Conservation (phyloP, 2,797 vertebrate species). For the Galago senegalensis region DNA sequence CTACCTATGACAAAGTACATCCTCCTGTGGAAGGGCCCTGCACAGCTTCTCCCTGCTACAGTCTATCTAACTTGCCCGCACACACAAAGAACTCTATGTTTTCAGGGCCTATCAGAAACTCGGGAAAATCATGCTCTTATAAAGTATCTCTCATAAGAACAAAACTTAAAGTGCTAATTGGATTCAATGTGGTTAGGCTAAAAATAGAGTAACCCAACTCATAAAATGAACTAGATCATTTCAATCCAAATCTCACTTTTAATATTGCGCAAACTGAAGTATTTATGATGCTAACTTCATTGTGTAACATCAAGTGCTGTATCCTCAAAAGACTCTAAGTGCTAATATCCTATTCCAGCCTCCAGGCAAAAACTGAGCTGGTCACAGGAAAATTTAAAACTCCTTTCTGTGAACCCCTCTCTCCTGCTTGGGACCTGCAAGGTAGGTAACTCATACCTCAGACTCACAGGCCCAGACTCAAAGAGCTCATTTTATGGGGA, state of each 20-base stretch:
- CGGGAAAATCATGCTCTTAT: neutral
- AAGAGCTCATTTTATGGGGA: conserved; percentile 46
- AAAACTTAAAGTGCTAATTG: conserved; percentile 59
- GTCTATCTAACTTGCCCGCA: neutral
- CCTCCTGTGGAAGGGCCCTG: neutral
- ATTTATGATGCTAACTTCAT: conserved; percentile 44
- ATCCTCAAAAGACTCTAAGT: conserved; percentile 57
- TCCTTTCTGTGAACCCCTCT: conserved; percentile 35
- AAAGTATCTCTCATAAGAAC: conserved; percentile 30
- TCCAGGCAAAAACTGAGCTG: conserved; percentile 61
- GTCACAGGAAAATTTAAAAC: conserved; percentile 56
- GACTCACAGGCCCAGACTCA: neutral
- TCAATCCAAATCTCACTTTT: conserved; percentile 63
- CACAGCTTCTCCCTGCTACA: neutral
- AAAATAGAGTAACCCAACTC: conserved; percentile 58
- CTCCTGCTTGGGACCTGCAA: neutral
- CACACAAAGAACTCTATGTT: neutral
- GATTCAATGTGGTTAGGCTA: conserved; percentile 43
- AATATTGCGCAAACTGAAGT: conserved; percentile 17
- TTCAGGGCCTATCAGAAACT: neutral
- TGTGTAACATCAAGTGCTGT: neutral
- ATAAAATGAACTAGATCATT: conserved; percentile 58
- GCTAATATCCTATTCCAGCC: neutral
- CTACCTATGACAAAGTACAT: neutral
- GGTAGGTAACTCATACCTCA: neutral